Evolutionary conservation across 2,113 vertebrate genomes (phyloP).

Genomic region (Cyrtonyx montezumae): DNA sequence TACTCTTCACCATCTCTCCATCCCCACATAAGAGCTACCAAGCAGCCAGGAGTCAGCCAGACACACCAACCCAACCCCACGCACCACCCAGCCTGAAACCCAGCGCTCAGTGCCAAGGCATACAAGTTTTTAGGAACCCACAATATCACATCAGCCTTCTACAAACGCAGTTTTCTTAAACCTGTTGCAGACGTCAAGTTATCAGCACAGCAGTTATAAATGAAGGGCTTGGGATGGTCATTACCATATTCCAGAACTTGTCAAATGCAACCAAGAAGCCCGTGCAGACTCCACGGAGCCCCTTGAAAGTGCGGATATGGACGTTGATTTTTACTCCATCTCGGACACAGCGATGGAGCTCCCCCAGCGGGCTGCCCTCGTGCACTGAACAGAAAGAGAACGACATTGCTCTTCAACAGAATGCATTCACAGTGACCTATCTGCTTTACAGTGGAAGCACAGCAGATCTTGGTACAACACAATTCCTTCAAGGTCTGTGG

Average conservation of each 20-base stretch:
- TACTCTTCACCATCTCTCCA: not conserved
- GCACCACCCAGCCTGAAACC: not conserved
- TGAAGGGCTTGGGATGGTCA: not conserved
- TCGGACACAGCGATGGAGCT: slow-evolving; percentile 90
- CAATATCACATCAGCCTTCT: not conserved
- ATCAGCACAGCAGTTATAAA: not conserved
- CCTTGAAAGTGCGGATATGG: slow-evolving; percentile 96
- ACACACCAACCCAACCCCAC: not conserved
- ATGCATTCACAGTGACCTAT: not conserved
- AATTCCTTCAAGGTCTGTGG: not conserved
- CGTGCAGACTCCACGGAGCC: slow-evolving; percentile 93
- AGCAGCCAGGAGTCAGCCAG: not conserved
- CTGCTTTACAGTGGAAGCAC: not conserved
- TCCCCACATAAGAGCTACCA: not conserved
- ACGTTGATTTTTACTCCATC: slow-evolving; percentile 91
- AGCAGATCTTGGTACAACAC: not conserved
- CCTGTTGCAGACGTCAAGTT: not conserved
- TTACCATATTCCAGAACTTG: slow-evolving; percentile 99
- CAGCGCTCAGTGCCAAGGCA: not conserved
- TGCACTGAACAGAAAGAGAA: slow-evolving; percentile 81
- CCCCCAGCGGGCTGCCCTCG: slow-evolving; percentile 91
- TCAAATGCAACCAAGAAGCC: slow-evolving; percentile 97
- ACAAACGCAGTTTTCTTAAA: not conserved
- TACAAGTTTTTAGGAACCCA: not conserved
- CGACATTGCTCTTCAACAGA: not conserved